Evolutionary conservation across 2,113 vertebrate genomes (phyloP).

Genomic region (Poeciliopsis retropinna): DNA sequence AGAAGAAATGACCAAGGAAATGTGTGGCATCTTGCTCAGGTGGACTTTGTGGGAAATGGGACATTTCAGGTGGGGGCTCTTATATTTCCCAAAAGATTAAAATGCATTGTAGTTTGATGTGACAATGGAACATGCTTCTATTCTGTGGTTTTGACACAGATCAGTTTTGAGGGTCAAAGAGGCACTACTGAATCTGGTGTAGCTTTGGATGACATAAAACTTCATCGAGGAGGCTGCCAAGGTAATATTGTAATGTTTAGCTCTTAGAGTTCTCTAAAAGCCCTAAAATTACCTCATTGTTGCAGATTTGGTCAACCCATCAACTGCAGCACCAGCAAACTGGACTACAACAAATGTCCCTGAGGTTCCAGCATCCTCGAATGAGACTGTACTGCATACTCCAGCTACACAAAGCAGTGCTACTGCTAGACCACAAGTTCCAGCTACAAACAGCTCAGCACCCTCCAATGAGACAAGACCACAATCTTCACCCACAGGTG

Average conservation of each 20-base stretch:
- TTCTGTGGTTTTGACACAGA: neutral
- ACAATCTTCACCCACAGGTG: neutral
- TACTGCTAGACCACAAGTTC: neutral
- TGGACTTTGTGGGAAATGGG: conserved; percentile 64
- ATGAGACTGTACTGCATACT: neutral
- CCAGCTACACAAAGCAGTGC: too few species aligned
- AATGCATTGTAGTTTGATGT: too few species aligned
- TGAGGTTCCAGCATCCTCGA: neutral
- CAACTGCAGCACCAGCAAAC: neutral
- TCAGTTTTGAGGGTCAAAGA: neutral
- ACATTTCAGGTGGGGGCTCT: conserved; percentile 59
- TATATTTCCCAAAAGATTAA: too few species aligned
- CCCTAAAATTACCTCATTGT: neutral
- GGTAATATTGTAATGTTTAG: neutral
- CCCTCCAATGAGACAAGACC: too few species aligned
- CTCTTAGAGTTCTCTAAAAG: neutral
- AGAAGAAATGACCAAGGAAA: conserved; percentile 73
- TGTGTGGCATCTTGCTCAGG: conserved; percentile 71
- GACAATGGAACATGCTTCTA: too few species aligned
- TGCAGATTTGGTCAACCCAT: conserved; percentile 11
- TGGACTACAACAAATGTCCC: neutral
- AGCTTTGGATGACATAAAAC: neutral
- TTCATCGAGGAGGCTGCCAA: neutral
- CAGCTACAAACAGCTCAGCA: neutral
- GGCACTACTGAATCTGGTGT: neutral